These are phyloP conservation scores for Phaonia tiefii DNA, from an alignment of 2,888 invertebrate genomes.

Conservation along the genomic window DNA sequence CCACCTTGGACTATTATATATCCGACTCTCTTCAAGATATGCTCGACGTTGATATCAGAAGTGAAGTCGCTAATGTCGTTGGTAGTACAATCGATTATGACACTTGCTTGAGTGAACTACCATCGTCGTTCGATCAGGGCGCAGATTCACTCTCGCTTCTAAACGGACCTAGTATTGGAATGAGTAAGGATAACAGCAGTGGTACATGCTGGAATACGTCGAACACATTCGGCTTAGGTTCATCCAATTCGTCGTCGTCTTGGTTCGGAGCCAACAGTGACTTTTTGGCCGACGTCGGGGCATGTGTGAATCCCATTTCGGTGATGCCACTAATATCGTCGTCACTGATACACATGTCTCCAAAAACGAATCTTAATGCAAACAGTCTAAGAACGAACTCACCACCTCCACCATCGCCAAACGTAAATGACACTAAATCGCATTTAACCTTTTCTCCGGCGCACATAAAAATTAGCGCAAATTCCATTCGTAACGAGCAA, in stretches of 20 bases:
- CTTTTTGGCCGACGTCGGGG: slow-evolving; percentile 88
- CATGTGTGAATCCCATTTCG: slow-evolving; percentile 90
- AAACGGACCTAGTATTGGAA: slow-evolving; percentile 68
- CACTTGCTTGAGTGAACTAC: slow-evolving; percentile 78
- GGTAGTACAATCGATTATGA: slow-evolving; percentile 87
- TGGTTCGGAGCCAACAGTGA: slow-evolving; percentile 80
- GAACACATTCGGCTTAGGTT: slow-evolving; percentile 65
- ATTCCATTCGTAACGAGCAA: slow-evolving; percentile 75
- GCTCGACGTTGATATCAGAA: slow-evolving; percentile 93
- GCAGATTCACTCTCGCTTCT: slow-evolving; percentile 77
- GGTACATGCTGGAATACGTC: slow-evolving; percentile 39
- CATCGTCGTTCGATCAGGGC: slow-evolving; percentile 80
- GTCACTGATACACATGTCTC: slow-evolving; percentile 75
- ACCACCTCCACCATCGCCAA: slow-evolving; percentile 84
- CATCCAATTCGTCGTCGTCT: slow-evolving; percentile 71
- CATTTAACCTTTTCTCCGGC: slow-evolving; percentile 88
- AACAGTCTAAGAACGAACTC: slow-evolving; percentile 72
- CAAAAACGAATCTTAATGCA: slow-evolving; percentile 76
- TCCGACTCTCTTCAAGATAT: slow-evolving; percentile 92
- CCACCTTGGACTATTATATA: slow-evolving; percentile 84
- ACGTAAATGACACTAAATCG: slow-evolving; percentile 83
- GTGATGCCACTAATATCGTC: slow-evolving; percentile 90
- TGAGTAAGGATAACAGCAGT: not conserved
- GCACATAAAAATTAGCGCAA: slow-evolving; percentile 83
- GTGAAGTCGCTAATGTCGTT: slow-evolving; percentile 90